phyloP scores from a whole-genome alignment of 30 jellyfish, hydroid and myxozoan species.

The Cassiopea andromeda region DNA sequence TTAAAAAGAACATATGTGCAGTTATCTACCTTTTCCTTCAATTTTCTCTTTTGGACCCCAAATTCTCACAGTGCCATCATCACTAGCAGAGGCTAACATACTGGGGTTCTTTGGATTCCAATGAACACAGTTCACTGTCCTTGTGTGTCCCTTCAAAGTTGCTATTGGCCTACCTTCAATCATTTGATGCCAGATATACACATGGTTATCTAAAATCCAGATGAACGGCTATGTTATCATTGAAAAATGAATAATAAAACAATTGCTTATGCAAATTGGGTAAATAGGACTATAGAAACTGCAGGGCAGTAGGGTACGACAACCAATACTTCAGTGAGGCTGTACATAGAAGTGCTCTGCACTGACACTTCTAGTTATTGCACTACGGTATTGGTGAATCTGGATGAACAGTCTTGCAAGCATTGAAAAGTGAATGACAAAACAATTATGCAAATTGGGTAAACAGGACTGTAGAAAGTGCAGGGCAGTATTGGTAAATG shows the following conservation, averaged over 20 bases:
- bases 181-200: conserved; percentile 95
- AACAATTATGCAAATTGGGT: neutral
- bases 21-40: conserved; percentile 48
- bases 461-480: no score
- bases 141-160: conserved; percentile 90
- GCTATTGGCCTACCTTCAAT: conserved; percentile 93
- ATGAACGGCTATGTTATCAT: neutral
- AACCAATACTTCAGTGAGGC: no score
- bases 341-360: neutral
- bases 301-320: no score
- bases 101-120: conserved; percentile 94
- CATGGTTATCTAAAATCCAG: conserved; percentile 74
- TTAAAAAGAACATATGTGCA: neutral
- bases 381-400: no score
- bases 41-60: conserved; percentile 90
- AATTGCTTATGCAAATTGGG: no score
- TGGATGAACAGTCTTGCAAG: no score
- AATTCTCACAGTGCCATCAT: conserved; percentile 95
- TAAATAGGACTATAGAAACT: no score
- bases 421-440: neutral
- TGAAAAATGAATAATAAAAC: no score
- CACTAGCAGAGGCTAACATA: conserved; percentile 99
- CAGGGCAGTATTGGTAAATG: no score
- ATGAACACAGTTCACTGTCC: conserved; percentile 97
- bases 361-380: neutral